A percentile compares a stretch with the other conserved stretches of the same genome.
Evolutionary conservation across 2,888 invertebrate genomes (phyloP).

Genomic region (Volucella inanis): DNA sequence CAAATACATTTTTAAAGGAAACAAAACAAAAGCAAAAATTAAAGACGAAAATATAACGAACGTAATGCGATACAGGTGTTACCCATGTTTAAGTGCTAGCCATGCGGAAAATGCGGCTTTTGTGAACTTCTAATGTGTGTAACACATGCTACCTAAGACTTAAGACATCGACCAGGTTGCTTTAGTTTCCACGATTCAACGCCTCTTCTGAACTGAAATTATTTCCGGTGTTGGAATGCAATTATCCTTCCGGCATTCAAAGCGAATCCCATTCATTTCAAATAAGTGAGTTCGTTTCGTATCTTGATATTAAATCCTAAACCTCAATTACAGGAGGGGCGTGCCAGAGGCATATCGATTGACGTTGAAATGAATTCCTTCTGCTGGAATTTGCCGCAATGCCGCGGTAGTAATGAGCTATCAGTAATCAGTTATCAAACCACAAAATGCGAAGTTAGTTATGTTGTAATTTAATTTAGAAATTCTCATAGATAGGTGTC

Average conservation of each 20-base stretch:
- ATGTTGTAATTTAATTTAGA: slow-evolving; percentile 45
- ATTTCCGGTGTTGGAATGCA: slow-evolving; percentile 58
- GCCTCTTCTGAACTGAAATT: slow-evolving; percentile 49
- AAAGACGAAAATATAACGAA: too few species aligned
- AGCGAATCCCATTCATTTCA: slow-evolving; percentile 43
- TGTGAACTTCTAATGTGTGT: neutral
- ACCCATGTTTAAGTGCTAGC: neutral
- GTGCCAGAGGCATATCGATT: slow-evolving; percentile 30
- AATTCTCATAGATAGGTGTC: slow-evolving; percentile 25
- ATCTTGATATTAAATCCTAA: slow-evolving; percentile 54
- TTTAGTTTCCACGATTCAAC: slow-evolving; percentile 39
- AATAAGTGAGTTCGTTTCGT: slow-evolving; percentile 50
- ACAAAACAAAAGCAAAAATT: too few species aligned
- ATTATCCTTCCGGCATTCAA: slow-evolving; percentile 59
- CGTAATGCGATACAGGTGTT: too few species aligned
- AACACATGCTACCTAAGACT: slow-evolving; percentile 26
- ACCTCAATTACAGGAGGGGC: slow-evolving; percentile 37
- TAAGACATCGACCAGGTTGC: slow-evolving; percentile 20
- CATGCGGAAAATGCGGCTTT: slow-evolving; percentile 14
- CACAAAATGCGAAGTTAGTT: slow-evolving; percentile 14
- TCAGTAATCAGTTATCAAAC: slow-evolving; percentile 1
- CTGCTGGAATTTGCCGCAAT: slow-evolving; percentile 10
- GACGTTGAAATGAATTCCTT: neutral
- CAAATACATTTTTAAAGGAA: too few species aligned
- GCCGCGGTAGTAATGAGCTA: neutral